Percentiles rank a stretch among this genome's conserved stretches.
phyloP scores from a whole-genome alignment of 2,113 vertebrate species.

The Ptilorrhoa leucosticta region DNA sequence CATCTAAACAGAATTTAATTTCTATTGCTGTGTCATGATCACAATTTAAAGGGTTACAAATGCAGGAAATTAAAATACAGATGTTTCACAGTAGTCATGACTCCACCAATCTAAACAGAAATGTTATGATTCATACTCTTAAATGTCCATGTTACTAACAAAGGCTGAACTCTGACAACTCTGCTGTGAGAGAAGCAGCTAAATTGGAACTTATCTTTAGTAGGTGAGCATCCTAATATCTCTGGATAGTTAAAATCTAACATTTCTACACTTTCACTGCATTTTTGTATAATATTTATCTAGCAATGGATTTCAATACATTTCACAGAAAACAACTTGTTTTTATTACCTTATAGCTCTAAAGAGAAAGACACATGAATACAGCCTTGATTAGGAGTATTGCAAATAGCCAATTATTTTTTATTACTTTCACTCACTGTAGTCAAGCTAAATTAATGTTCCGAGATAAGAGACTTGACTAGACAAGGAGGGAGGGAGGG shows the following conservation, averaged over 20 bases:
- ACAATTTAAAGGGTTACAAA: background rate
- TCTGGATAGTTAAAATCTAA: background rate
- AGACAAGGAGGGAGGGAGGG: background rate
- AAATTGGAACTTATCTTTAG: background rate
- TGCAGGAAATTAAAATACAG: background rate
- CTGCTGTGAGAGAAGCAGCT: background rate
- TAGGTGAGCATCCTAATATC: background rate
- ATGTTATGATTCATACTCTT: background rate
- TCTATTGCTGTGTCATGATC: background rate
- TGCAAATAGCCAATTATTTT: conserved; percentile 47
- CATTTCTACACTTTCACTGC: background rate
- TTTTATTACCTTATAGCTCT: conserved; percentile 1
- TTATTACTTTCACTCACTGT: conserved; percentile 23
- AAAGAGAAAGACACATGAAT: conserved; percentile 12
- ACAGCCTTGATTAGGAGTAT: conserved; percentile 17
- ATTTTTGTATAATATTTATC: background rate
- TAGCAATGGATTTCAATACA: background rate
- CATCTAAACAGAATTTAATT: background rate
- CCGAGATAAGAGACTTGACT: background rate
- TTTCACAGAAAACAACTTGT: background rate
- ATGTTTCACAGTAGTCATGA: background rate
- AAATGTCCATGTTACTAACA: background rate
- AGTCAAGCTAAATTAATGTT: conserved; percentile 48
- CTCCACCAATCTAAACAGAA: background rate
- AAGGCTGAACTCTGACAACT: background rate